These are phyloP conservation scores for Antigone vipio DNA, from an alignment of 2,113 vertebrate species.

Conservation along the genomic window DNA sequence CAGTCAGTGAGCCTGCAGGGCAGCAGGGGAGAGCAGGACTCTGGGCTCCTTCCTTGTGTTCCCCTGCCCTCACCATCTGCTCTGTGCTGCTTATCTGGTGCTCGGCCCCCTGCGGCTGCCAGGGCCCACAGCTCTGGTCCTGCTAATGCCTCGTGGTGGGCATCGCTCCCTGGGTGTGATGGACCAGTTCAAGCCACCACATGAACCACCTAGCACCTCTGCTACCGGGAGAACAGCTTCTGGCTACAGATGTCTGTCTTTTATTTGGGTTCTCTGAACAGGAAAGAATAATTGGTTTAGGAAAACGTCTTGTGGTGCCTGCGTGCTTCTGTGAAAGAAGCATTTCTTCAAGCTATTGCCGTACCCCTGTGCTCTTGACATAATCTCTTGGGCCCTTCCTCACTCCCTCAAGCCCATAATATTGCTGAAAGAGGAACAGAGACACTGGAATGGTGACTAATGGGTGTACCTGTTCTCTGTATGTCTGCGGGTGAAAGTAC, in stretches of 20 bases:
- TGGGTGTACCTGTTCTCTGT: background rate
- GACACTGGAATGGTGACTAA: background rate
- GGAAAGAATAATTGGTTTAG: background rate
- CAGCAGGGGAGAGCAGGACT: constrained; percentile 12
- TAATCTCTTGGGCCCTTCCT: background rate
- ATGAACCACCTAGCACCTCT: background rate
- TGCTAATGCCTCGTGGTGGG: background rate
- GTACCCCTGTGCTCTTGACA: background rate
- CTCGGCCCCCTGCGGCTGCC: background rate
- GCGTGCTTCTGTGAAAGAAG: background rate
- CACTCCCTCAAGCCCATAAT: background rate
- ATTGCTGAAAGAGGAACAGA: background rate
- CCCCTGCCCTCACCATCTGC: constrained; percentile 56
- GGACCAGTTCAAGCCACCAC: background rate
- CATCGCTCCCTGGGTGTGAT: background rate
- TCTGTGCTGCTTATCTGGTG: background rate
- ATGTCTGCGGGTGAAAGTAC: background rate
- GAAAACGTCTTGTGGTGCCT: background rate
- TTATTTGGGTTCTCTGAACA: background rate
- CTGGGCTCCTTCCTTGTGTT: background rate
- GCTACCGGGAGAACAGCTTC: background rate
- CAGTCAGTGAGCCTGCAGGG: constrained; percentile 37
- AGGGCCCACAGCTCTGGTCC: background rate
- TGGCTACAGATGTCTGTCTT: background rate
- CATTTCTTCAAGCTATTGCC: background rate